Conservation (phyloP, 2,888 invertebrate species). For the Atethmia centrago region DNA sequence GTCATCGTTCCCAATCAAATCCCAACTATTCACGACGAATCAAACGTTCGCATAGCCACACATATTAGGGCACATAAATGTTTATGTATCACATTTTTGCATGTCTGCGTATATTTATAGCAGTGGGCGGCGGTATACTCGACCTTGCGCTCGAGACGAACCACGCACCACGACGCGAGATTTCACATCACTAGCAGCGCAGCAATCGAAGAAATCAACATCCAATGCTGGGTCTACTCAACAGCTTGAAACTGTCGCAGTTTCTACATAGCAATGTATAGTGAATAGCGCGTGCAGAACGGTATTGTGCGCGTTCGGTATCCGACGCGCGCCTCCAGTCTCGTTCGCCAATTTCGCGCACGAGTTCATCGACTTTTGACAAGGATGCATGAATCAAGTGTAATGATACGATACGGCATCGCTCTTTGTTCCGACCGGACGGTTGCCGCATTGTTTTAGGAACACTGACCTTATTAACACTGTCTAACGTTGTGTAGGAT, state of each 20-base stretch:
- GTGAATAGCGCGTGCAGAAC: conserved; percentile 2
- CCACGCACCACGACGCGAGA: conserved; percentile 68
- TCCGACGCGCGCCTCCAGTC: conserved; percentile 80
- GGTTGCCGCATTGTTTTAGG: conserved; percentile 67
- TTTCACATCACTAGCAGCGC: conserved; percentile 58
- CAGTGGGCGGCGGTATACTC: conserved; percentile 84
- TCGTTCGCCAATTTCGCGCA: conserved; percentile 88
- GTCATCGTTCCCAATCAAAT: conserved; percentile 64
- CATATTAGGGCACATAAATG: conserved; percentile 82
- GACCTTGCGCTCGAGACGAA: conserved; percentile 88
- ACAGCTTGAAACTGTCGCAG: conserved; percentile 3
- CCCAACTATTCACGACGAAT: conserved; percentile 66
- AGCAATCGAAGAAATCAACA: conserved; percentile 29
- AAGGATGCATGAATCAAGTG: conserved; percentile 79
- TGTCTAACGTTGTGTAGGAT: conserved; percentile 41
- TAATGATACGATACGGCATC: conserved; percentile 79
- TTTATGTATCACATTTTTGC: conserved; percentile 87
- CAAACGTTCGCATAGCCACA: conserved; percentile 67
- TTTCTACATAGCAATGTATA: conserved; percentile 35
- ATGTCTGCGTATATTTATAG: conserved; percentile 89
- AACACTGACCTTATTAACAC: conserved; percentile 59
- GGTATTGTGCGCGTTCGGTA: conserved; percentile 66
- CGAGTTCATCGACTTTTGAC: conserved; percentile 87
- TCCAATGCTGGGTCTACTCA: conserved; percentile 63
- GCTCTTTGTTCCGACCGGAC: conserved; percentile 68